Percentiles rank a stretch among this genome's conserved stretches.
phyloP scores from a whole-genome alignment of 1,140 invertebrate genomes.

The Drosophila pallidifrons region DNA sequence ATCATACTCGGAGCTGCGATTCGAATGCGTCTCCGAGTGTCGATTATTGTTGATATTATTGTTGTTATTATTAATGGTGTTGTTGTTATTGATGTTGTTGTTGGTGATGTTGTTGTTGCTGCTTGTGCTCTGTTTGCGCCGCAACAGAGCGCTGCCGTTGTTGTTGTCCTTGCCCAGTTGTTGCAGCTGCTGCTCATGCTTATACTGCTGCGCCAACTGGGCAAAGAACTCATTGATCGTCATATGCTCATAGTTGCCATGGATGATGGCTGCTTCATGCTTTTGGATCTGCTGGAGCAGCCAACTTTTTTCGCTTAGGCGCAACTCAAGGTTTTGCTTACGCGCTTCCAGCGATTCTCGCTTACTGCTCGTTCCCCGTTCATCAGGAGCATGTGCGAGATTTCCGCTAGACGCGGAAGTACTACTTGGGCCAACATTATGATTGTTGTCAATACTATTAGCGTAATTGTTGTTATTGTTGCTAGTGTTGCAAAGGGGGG shows the following conservation, averaged over 20 bases:
- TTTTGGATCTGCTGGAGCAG: constrained; percentile 81
- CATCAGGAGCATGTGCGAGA: constrained; percentile 32
- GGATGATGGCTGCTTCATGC: constrained; percentile 75
- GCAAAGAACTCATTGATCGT: constrained; percentile 78
- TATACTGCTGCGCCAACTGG: constrained; percentile 75
- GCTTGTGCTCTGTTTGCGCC: constrained; percentile 69
- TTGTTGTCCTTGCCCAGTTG: constrained; percentile 48
- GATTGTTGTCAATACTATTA: constrained; percentile 37
- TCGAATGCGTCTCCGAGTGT: constrained; percentile 77
- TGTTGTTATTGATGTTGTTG: constrained; percentile 40
- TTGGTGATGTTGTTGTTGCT: constrained; percentile 52
- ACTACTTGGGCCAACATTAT: constrained; percentile 45
- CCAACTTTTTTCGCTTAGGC: constrained; percentile 80
- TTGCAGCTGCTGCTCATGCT: constrained; percentile 71
- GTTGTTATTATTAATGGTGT: constrained; percentile 39
- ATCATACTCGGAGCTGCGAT: constrained; percentile 80
- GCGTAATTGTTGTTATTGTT: constrained; percentile 45
- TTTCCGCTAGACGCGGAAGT: constrained; percentile 45
- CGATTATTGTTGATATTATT: constrained; percentile 65
- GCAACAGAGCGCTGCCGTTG: constrained; percentile 46
- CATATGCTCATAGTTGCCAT: constrained; percentile 80
- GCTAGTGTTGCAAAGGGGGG: constrained; percentile 40
- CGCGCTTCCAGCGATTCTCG: constrained; percentile 71
- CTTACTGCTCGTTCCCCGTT: constrained; percentile 63
- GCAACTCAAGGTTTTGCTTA: constrained; percentile 68